Evolutionary conservation across 1,140 invertebrate species (phyloP).

Genomic region (Trinorchestia longiramus): DNA sequence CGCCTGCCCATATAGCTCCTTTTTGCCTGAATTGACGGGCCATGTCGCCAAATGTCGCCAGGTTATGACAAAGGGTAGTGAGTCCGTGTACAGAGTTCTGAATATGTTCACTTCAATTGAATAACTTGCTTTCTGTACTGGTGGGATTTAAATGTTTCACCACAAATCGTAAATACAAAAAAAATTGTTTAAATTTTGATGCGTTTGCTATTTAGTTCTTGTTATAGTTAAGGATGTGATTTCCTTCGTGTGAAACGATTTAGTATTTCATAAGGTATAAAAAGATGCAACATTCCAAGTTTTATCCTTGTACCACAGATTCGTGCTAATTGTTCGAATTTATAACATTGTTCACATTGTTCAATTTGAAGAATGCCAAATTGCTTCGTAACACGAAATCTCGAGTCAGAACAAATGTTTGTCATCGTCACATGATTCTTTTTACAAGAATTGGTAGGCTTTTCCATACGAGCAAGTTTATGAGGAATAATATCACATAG

Average conservation of each 20-base stretch:
- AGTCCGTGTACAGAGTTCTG: background rate
- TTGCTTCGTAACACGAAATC: too few relatives aligned
- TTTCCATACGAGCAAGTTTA: background rate
- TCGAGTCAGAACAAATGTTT: too few relatives aligned
- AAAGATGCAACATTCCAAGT: too few relatives aligned
- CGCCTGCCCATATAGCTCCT: background rate
- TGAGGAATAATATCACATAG: background rate
- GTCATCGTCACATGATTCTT: too few relatives aligned
- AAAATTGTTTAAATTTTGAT: background rate
- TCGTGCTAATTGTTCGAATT: too few relatives aligned
- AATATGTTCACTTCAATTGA: background rate
- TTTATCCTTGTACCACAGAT: too few relatives aligned
- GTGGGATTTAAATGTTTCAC: background rate
- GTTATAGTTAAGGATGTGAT: too few relatives aligned
- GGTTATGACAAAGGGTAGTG: background rate
- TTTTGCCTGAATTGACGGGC: background rate
- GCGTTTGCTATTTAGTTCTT: background rate
- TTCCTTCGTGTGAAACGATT: too few relatives aligned
- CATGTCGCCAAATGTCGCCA: background rate
- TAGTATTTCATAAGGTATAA: too few relatives aligned
- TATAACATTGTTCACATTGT: too few relatives aligned
- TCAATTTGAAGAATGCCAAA: too few relatives aligned
- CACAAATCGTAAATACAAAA: background rate
- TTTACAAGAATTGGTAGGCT: background rate
- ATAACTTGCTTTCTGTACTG: background rate